These are phyloP conservation scores for Euplexia lucipara DNA, from an alignment of 2,888 invertebrate species.

Conservation along the genomic window DNA sequence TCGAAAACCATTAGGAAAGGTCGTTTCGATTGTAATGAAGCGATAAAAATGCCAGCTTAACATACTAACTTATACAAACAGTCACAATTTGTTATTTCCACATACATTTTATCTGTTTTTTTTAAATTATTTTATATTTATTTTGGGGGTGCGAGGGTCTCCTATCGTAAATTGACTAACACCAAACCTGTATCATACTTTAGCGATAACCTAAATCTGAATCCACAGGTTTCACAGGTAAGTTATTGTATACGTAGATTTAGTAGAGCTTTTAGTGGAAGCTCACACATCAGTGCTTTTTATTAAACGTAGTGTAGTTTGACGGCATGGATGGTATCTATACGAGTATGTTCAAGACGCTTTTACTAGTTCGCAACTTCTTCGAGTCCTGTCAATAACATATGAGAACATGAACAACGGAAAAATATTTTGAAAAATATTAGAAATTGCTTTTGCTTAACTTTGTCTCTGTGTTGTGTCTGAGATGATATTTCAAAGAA, in stretches of 20 bases:
- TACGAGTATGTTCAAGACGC: constrained; percentile 30
- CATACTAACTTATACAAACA: constrained; percentile 58
- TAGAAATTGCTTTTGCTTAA: constrained; percentile 50
- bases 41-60: constrained; percentile 63
- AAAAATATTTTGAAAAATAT: constrained; percentile 53
- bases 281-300: constrained; percentile 36
- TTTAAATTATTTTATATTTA: constrained; percentile 41
- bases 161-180: constrained; percentile 38
- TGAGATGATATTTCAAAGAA: constrained; percentile 21
- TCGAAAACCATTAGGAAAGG: constrained; percentile 64
- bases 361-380: constrained; percentile 43
- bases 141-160: constrained; percentile 51
- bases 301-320: constrained; percentile 29
- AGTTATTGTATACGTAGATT: constrained; percentile 44
- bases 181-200: constrained; percentile 8
- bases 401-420: constrained; percentile 51
- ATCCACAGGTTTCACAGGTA: constrained; percentile 58
- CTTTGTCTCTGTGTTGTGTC: constrained; percentile 57
- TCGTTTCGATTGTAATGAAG: constrained; percentile 66
- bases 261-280: constrained; percentile 40
- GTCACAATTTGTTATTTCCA: constrained; percentile 46
- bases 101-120: constrained; percentile 25
- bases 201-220: constrained; percentile 30
- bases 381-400: constrained; percentile 54
- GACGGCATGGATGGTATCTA: constrained; percentile 36